Base-by-base conservation (phyloP, 2,113 vertebrate species). In the Mormyrus iriodes region DNA sequence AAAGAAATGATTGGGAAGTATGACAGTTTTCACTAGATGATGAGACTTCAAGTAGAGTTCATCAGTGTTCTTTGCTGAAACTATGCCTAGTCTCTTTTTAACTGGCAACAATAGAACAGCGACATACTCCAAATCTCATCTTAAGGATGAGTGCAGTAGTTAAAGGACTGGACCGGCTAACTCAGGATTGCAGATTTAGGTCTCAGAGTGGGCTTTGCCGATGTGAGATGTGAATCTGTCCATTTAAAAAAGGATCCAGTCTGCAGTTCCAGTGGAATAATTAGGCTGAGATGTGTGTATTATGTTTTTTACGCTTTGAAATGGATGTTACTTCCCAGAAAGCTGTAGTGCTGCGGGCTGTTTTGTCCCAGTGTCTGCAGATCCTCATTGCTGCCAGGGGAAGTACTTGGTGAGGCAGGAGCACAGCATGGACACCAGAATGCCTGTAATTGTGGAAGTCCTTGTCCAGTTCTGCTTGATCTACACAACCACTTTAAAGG, bases 221-320 rank as follows among this genome's bases (percentile, higher is more conserved):
- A 35, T 73, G 3, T 73, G 10, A 35, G 3, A 9, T 65, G n/a
- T 65, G 65, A 27, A 73, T 15, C 65, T 3, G 0, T 31, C 12
- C 35, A 35, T 73, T 73, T 73, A 35, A 73, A 35, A 31, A 73
- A 7, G 65, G 17, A 53, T 53, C 12, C 17, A 19, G 46, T 48
- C 46, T 5, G 91, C 91, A 88, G 90, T 88, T 90, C 52, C 31
- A 3, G 69, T 89, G 8, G 89, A 17, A 42, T 52, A 86, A 90
- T 65, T 88, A 90, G 92, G 90, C 87, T 87, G 91, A 92, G 93
- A 93, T 92, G 90, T 93, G 92, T 88, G 91, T 91, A 88, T 91
- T 90, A 83, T 44, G 24, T 90, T 61, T 89, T 90, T 90, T 52
- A 89, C 88, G 58, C 88, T 90, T 90, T 5, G 39, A 93, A 92